Evolutionary conservation across 1,140 invertebrate genomes (phyloP), one percentile per base, ranked within the genome.

Genomic region (Globodera ellingtonae): DNA sequence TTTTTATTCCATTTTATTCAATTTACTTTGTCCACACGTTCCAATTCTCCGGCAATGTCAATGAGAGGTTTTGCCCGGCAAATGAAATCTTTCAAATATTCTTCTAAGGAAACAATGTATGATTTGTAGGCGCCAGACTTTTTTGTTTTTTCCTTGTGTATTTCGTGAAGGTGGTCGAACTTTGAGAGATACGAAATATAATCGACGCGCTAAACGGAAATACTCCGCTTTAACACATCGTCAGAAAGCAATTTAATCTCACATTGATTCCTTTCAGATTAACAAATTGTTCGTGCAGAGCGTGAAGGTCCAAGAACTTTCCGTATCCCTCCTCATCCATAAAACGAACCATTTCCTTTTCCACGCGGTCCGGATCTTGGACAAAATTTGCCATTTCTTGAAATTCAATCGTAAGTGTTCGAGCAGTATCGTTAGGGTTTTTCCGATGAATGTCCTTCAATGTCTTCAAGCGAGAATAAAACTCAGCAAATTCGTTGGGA

Each of bases 321-420:
- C 98, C 98, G 91, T 98, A 99, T 15, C 97, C 97, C 91, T 99
- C 98, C 91, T 99, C 98, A 90, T 99, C 98, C n/a, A 95, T 96
- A 88, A 99, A 99, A 84, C 98, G 95, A 4, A 97, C 94, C 72
- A 88, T 84, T 66, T 89, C 89, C 44, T 73, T 81, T 48, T 89
- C 87, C 4, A 84, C 66, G 13, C 86, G 59, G 52, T 88, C 85
- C 0, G 88, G 88, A 82, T 89, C 84, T 13, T 84, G 74, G n/a
- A 89, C 80, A 21, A 81, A 88, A 66, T 89, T 83, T 44, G 80
- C 80, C 79, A 87, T 86, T 65, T 89, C 72, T 81, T 84, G 77
- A 21, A 87, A 85, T 62, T 89, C 78, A 48, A 87, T 71, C n/a
- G 78, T 83, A 47, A 86, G 79, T 24, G 83, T 78, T 80, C 70